Base-by-base conservation (phyloP, 2,797 vertebrate genomes). In the Rhinoraja longicauda region DNA sequence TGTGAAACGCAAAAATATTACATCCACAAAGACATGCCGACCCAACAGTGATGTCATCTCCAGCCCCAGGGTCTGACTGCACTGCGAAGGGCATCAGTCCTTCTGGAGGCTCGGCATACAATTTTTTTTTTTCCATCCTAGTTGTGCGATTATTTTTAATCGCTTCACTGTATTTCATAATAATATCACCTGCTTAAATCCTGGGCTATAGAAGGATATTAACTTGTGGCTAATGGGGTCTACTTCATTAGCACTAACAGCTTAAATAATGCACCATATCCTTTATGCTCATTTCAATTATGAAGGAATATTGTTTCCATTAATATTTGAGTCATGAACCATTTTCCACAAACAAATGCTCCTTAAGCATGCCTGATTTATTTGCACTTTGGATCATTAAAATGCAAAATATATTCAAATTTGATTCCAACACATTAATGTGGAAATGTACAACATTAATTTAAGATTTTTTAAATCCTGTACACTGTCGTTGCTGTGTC, bases 381-480 rank as follows among this genome's bases (percentile, higher is more conserved):
- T 97, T 94, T 96, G 94, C 94, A 94, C 94, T 94, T 91, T 94
- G 94, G 93, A 94, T 96, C 94, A 96, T 96, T 97, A 97, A 97
- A 97, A 97, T 97, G 95, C 94, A 96, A 96, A 97, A 94, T 95
- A 94, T 95, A 95, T 94, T 95, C 94, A 96, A 97, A 97, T 95
- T 96, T 95, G 96, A 96, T 97, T 97, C 95, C 94, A 96, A 94
- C 94, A 95, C 94, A 96, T 97, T 96, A 94, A 95, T 94, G 94
- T 94, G 96, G 93, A 93, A 96, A 96, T 95, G 94, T 96, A 97
- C 96, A 96, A 96, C 94, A 94, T 96, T 97, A 96, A 96, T 97
- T 96, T 96, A 94, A 93, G 95, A 95, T 94, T 96, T 95, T 95
- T 75, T 93, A 78, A 93, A 94, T 95, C 94, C 93, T 95, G 64